Evolutionary conservation across 2,888 invertebrate genomes (phyloP).

Genomic region (Erebia epiphron): DNA sequence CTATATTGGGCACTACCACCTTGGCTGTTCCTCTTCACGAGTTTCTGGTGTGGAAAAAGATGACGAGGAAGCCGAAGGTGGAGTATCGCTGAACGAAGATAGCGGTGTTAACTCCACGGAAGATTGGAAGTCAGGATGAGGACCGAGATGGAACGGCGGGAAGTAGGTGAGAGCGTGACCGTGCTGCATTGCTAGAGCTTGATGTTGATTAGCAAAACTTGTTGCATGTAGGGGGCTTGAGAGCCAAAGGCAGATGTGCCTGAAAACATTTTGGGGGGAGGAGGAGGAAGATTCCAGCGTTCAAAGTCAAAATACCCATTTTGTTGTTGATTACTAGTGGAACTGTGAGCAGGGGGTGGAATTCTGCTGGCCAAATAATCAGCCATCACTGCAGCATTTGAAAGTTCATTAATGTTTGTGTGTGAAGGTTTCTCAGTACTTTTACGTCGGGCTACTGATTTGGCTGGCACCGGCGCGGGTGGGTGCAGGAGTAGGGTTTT

Average conservation of each 20-base stretch:
- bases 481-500: slow-evolving; percentile 61
- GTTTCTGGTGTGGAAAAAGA: slow-evolving; percentile 81
- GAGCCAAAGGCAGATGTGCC: slow-evolving; percentile 82
- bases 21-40: slow-evolving; percentile 88
- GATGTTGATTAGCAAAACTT: slow-evolving; percentile 85
- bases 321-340: slow-evolving; percentile 82
- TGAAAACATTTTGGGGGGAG: slow-evolving; percentile 87
- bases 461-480: slow-evolving; percentile 55
- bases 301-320: slow-evolving; percentile 91
- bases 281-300: slow-evolving; percentile 89
- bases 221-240: slow-evolving; percentile 81
- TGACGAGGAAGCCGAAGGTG: slow-evolving; percentile 83
- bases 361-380: slow-evolving; percentile 84
- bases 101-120: slow-evolving; percentile 86
- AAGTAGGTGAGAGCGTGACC: slow-evolving; percentile 89
- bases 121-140: slow-evolving; percentile 86
- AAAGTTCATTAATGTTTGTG: slow-evolving; percentile 78
- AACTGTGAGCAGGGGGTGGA: slow-evolving; percentile 89
- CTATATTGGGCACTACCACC: slow-evolving; percentile 94
- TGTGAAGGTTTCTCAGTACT: slow-evolving; percentile 81
- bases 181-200: slow-evolving; percentile 86
- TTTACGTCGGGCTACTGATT: slow-evolving; percentile 79
- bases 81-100: slow-evolving; percentile 81
- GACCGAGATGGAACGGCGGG: slow-evolving; percentile 88
- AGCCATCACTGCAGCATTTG: slow-evolving; percentile 78